Conservation (phyloP, 2,113 vertebrate species). For the Colossoma macropomum region DNA sequence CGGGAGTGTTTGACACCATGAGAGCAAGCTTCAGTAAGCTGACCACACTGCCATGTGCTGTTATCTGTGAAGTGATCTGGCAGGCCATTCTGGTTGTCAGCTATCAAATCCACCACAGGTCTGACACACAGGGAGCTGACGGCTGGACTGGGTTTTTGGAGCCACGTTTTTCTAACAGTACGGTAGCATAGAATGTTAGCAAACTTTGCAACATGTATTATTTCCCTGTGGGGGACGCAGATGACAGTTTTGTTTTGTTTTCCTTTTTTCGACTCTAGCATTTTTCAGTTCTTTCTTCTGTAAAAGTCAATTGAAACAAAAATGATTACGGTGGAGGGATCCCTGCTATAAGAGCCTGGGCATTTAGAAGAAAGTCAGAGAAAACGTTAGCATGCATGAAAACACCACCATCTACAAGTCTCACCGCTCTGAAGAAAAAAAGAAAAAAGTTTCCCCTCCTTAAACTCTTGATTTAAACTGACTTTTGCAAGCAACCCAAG, state of each 20-base stretch:
- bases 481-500: constrained; percentile 77
- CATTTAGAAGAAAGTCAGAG: background rate
- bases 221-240: constrained; percentile 18
- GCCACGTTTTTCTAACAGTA: constrained; percentile 16
- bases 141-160: background rate
- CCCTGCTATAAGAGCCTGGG: background rate
- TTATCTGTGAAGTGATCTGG: background rate
- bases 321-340: background rate
- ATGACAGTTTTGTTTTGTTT: constrained; percentile 1
- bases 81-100: background rate
- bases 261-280: background rate
- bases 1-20: background rate
- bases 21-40: background rate
- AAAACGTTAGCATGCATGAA: background rate
- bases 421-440: background rate
- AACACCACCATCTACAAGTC: constrained; percentile 42
- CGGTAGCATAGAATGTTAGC: background rate
- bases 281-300: background rate
- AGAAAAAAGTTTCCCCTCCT: constrained; percentile 62
- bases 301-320: background rate
- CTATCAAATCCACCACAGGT: background rate
- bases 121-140: background rate
- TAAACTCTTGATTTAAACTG: constrained; percentile 69
- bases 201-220: background rate
- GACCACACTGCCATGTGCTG: background rate